Conservation (phyloP, 1,140 invertebrate genomes). For the Trypoxylus dichotomus region DNA sequence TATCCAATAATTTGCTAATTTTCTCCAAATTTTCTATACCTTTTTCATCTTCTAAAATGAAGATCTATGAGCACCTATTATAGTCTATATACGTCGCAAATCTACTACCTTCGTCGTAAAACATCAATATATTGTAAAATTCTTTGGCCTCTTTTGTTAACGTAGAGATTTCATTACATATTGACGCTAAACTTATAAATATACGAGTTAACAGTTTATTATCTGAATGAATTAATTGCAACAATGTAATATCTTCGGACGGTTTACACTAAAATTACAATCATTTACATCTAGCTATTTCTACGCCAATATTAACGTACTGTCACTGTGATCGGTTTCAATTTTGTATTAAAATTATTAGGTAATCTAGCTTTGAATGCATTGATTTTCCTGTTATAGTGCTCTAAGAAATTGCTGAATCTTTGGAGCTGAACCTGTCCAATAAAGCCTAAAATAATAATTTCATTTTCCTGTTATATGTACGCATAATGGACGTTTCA, state of each 20-base stretch:
- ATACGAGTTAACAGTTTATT: constrained; percentile 82
- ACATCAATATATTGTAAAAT: constrained; percentile 65
- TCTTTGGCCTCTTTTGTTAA: constrained; percentile 70
- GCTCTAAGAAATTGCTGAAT: constrained; percentile 75
- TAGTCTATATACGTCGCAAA: constrained; percentile 30
- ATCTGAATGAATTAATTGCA: constrained; percentile 76
- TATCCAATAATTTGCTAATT: constrained; percentile 54
- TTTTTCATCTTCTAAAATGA: constrained; percentile 32
- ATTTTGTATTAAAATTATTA: constrained; percentile 50
- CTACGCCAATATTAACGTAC: constrained; percentile 48
- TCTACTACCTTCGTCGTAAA: constrained; percentile 63
- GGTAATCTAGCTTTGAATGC: constrained; percentile 57
- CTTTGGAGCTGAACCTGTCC: constrained; percentile 65
- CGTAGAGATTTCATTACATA: constrained; percentile 74
- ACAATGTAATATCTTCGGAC: constrained; percentile 65
- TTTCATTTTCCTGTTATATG: constrained; percentile 31
- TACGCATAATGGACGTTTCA: constrained; percentile 32
- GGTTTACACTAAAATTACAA: constrained; percentile 52
- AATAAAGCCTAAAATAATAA: constrained; percentile 51
- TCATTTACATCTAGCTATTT: constrained; percentile 32
- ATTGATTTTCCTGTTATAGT: constrained; percentile 59
- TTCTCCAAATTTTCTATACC: constrained; percentile 40
- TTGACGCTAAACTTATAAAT: constrained; percentile 74
- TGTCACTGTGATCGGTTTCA: constrained; percentile 64
- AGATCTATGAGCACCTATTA: not conserved